These are phyloP conservation scores for Microtus montanus DNA, from an alignment of 2,113 vertebrate genomes.

Conservation along the genomic window DNA sequence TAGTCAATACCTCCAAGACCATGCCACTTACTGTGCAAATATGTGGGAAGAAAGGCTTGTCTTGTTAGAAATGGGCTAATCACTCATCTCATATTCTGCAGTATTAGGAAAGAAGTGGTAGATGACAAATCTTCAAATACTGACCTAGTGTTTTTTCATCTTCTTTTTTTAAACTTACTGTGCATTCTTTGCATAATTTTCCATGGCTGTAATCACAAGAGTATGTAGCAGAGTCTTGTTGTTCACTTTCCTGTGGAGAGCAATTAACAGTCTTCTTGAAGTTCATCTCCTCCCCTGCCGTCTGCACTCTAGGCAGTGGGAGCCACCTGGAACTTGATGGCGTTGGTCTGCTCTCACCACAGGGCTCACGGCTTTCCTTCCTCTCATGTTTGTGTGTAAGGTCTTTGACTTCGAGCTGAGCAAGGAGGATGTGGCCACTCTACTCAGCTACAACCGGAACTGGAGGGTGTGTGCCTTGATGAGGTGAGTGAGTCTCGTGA, in stretches of 20 bases:
- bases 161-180: neutral
- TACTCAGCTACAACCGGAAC: slow-evolving; percentile 90
- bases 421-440: slow-evolving; percentile 89
- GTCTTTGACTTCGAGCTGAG: slow-evolving; percentile 95
- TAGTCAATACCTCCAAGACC: neutral
- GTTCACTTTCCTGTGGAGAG: no score
- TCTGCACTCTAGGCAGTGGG: accelerated
- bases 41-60: no score
- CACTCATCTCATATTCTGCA: no score
- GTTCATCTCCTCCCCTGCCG: no score
- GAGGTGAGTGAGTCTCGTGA: slow-evolving; percentile 83
- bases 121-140: no score
- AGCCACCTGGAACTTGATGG: accelerated
- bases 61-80: no score
- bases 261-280: neutral
- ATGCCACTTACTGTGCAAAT: neutral
- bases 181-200: neutral
- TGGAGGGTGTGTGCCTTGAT: slow-evolving; percentile 90
- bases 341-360: neutral
- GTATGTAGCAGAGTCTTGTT: neutral
- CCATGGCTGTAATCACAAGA: neutral
- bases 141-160: no score
- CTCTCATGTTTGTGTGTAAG: slow-evolving; percentile 75
- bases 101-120: no score
- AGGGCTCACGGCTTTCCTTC: neutral